phyloP scores from a whole-genome alignment of 2,113 vertebrate species.

The Onychostoma macrolepis region DNA sequence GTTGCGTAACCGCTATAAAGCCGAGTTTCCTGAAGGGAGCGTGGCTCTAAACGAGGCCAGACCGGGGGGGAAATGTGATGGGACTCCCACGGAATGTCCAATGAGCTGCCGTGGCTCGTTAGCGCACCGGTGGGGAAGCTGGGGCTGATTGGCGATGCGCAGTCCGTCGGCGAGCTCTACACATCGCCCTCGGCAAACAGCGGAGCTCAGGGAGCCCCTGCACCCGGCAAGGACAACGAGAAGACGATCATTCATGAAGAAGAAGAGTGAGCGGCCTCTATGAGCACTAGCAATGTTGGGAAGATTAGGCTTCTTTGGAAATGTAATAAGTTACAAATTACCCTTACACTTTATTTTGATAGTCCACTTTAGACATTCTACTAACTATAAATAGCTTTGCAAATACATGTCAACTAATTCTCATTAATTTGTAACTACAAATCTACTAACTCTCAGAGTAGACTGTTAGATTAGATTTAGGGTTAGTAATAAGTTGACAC shows the following conservation, averaged over 20 bases:
- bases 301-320: no score
- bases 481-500: no score
- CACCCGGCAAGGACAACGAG: background rate
- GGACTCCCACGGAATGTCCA: constrained; percentile 67
- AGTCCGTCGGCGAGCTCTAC: constrained; percentile 58
- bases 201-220: constrained; percentile 61
- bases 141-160: constrained; percentile 65
- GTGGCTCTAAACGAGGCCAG: background rate
- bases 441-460: no score
- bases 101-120: constrained; percentile 70
- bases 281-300: no score
- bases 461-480: no score
- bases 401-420: no score
- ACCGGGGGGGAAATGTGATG: constrained; percentile 55
- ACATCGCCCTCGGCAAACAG: constrained; percentile 72
- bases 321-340: no score
- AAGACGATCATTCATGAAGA: background rate
- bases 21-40: background rate
- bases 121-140: constrained; percentile 64
- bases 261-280: background rate
- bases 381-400: no score
- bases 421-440: no score
- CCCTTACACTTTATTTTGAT: no score
- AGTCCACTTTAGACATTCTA: no score
- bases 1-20: background rate